Evolutionary conservation across 2,113 vertebrate species (phyloP), one percentile per base, ranked within the genome.

Genomic region (Erythrocercus mccallii): DNA sequence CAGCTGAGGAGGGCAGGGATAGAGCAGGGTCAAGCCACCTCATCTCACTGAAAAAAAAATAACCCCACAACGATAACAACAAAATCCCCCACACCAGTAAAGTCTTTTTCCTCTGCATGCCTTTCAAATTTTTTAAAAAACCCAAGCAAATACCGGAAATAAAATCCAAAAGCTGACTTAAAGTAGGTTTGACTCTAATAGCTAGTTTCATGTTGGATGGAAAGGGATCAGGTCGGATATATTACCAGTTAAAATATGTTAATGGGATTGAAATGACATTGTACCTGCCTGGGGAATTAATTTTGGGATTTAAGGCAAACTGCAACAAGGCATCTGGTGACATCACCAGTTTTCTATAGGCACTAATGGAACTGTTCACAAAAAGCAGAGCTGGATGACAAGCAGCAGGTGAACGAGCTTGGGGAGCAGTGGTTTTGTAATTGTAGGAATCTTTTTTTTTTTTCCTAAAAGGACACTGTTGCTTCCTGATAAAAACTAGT

Each of bases 51-150:
- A n/a, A 69, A 72, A 68, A 40, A 60, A 42, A 42, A 42, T 13
- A 38, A 3, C 1, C 23, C 17, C 5, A 35, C 51, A 54, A 48
- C 3, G 40, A 56, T 35, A 45, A 20, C n/a, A 72, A 45, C 12
- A 53, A 12, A 38, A 24, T 0, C 3, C 2, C 4, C 5, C 8
- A 31, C 4, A 30, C 3, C 6, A 58, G 22, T 15, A 20, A 88
- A 73, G 10, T 17, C 13, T 60, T 73, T 35, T 71, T 25, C 21
- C 25, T 86, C 17, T 82, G 62, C 62, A 90, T 62, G 17, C 27
- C 38, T 12, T 42, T 42, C 40, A 42, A 11, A 42, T 42, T 40
- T 40, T 40, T 42, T 12, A 48, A 51, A 51, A 51, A 30, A 10
- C 3, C 4, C 15, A 50, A 88, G 23, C 13, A 82, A 66, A 72